A percentile compares a stretch with the other conserved stretches of the same genome.
Evolutionary conservation across 1,140 invertebrate species (phyloP).

Genomic region (Agrilus planipennis): DNA sequence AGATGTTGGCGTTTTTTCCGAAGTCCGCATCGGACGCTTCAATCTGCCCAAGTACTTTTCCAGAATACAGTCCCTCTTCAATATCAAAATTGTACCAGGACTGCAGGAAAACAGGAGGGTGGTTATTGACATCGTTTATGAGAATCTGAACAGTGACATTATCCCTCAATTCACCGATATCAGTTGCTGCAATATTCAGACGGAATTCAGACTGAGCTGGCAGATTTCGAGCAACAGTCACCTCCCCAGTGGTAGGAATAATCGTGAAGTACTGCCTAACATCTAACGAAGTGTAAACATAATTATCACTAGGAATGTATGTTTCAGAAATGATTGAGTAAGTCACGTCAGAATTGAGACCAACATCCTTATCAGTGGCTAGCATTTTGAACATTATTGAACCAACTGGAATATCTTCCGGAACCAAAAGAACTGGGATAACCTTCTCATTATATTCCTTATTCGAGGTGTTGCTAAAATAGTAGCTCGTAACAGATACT

Average conservation of each 20-base stretch:
- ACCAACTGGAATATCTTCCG: conserved; percentile 64
- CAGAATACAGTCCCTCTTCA: conserved; percentile 61
- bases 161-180: conserved; percentile 60
- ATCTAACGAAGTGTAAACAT: conserved; percentile 34
- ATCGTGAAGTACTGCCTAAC: conserved; percentile 57
- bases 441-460: conserved; percentile 11
- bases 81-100: conserved; percentile 74
- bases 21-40: conserved; percentile 64
- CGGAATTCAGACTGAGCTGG: conserved; percentile 66
- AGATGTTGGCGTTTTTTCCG: conserved; percentile 62
- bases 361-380: conserved; percentile 72
- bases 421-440: conserved; percentile 52
- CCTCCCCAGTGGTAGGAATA: conserved; percentile 57
- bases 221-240: conserved; percentile 60
- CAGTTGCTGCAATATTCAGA: conserved; percentile 63
- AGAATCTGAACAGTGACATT: conserved; percentile 52
- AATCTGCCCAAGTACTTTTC: conserved; percentile 51
- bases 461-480: conserved; percentile 21
- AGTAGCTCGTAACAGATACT: conserved; percentile 25
- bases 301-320: conserved; percentile 39
- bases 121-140: conserved; percentile 75
- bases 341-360: conserved; percentile 58
- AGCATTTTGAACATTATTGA: conserved; percentile 63
- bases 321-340: conserved; percentile 61
- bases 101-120: conserved; percentile 69